phyloP scores from a whole-genome alignment of 2,113 vertebrate species.

The Enhydra lutris region DNA sequence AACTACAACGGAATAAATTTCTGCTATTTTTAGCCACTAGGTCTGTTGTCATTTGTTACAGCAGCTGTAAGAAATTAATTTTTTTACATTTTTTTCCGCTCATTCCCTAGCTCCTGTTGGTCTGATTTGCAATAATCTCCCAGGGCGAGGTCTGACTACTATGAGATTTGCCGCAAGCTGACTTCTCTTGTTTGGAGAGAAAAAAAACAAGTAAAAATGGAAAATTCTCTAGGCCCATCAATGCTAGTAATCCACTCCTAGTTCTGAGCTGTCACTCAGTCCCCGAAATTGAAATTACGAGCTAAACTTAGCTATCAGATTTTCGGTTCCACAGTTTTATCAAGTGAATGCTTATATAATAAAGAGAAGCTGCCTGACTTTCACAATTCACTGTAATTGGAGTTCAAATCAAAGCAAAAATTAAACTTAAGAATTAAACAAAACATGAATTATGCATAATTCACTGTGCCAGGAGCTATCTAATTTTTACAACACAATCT shows the following conservation, averaged over 20 bases:
- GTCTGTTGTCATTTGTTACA: not conserved
- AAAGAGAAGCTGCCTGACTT: not conserved
- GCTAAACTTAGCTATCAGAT: not conserved
- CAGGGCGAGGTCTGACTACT: not conserved
- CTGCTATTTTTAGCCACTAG: not conserved
- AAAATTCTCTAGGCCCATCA: not conserved
- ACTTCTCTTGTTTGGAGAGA: not conserved
- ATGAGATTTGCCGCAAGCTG: not conserved
- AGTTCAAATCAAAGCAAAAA: slow-evolving; percentile 20
- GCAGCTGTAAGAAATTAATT: not conserved
- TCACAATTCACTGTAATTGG: not conserved
- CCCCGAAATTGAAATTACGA: not conserved
- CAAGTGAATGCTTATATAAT: not conserved
- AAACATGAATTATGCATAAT: not conserved
- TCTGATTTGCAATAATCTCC: not conserved
- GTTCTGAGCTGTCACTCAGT: not conserved
- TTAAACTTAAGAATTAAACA: not conserved
- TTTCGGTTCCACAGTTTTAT: not conserved
- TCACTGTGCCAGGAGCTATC: not conserved
- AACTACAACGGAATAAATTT: not conserved
- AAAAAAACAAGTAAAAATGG: not conserved
- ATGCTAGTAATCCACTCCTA: not conserved
- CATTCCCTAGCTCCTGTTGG: not conserved
- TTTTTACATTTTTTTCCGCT: not conserved
- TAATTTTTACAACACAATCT: not conserved